Conservation (phyloP, 2,888 invertebrate species). For the Mycogona germanica region DNA sequence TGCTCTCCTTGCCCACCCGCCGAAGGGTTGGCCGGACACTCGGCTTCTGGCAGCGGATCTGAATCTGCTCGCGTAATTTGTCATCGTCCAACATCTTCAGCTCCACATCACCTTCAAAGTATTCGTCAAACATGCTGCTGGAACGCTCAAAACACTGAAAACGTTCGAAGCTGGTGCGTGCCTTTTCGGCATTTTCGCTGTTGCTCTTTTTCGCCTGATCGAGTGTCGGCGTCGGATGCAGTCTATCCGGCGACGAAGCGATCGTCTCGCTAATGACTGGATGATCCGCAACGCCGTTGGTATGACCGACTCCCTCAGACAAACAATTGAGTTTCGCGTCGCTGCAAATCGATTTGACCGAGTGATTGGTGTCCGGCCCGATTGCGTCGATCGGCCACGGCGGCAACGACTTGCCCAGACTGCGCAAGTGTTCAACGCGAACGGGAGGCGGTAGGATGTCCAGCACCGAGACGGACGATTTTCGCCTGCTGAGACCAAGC, state of each 20-base stretch:
- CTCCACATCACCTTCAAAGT: slow-evolving; percentile 27
- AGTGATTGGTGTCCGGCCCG: neutral
- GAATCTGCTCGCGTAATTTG: slow-evolving; percentile 7
- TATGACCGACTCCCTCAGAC: neutral
- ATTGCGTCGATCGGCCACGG: neutral
- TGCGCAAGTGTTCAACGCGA: slow-evolving; percentile 13
- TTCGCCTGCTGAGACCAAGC: neutral
- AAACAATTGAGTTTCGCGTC: neutral
- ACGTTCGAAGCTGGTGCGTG: neutral
- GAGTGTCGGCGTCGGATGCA: neutral
- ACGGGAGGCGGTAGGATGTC: slow-evolving; percentile 4
- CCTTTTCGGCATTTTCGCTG: neutral
- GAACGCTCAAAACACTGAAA: slow-evolving; percentile 7
- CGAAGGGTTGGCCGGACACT: neutral
- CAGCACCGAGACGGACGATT: neutral
- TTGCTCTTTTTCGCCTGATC: neutral
- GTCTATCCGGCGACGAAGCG: neutral
- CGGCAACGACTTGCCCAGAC: slow-evolving; percentile 9
- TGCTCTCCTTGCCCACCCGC: slow-evolving; percentile 9
- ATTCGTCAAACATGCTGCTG: slow-evolving; percentile 30
- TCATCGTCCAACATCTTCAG: slow-evolving; percentile 16
- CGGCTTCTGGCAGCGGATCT: too few relatives aligned
- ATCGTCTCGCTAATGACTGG: too few relatives aligned
- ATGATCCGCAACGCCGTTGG: neutral
- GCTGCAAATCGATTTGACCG: neutral